Percentiles rank a stretch among this genome's conserved stretches.
Evolutionary conservation across 2,888 invertebrate species (phyloP).

Genomic region (Anthrax anthrax): DNA sequence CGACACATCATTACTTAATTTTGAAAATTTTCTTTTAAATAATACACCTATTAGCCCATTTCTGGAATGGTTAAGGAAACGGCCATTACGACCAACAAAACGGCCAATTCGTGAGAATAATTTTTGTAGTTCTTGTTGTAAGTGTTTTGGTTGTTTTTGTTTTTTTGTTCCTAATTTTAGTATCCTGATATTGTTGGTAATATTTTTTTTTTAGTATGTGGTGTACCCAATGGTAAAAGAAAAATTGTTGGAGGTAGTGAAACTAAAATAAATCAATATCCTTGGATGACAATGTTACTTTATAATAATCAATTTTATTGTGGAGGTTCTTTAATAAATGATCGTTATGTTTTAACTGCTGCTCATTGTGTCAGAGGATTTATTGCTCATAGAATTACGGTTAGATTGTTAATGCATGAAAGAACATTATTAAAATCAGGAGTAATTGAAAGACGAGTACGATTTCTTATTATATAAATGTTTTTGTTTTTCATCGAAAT

Average conservation of each 20-base stretch:
- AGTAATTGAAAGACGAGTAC: slow-evolving; percentile 25
- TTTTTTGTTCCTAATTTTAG: neutral
- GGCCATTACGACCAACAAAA: too few relatives aligned
- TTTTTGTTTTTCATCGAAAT: neutral
- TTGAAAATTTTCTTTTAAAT: too few relatives aligned
- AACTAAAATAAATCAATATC: slow-evolving; percentile 47
- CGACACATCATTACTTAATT: too few relatives aligned
- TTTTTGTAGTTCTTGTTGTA: slow-evolving; percentile 34
- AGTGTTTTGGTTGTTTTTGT: slow-evolving; percentile 20
- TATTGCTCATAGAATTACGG: slow-evolving; percentile 41
- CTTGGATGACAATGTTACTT: slow-evolving; percentile 54
- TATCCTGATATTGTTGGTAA: neutral
- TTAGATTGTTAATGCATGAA: slow-evolving; percentile 60
- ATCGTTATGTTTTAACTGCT: slow-evolving; percentile 59
- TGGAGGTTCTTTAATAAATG: slow-evolving; percentile 59
- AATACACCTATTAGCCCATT: neutral
- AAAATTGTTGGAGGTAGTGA: slow-evolving; percentile 67
- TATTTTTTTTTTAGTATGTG: slow-evolving; percentile 43
- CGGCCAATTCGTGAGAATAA: neutral
- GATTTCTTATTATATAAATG: neutral
- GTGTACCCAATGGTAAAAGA: slow-evolving; percentile 47
- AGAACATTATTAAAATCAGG: slow-evolving; percentile 35
- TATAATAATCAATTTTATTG: slow-evolving; percentile 51
- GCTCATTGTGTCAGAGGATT: slow-evolving; percentile 63
- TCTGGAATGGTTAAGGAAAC: neutral